Base-by-base conservation (phyloP, 1,140 invertebrate genomes). In the Homalodisca vitripennis region DNA sequence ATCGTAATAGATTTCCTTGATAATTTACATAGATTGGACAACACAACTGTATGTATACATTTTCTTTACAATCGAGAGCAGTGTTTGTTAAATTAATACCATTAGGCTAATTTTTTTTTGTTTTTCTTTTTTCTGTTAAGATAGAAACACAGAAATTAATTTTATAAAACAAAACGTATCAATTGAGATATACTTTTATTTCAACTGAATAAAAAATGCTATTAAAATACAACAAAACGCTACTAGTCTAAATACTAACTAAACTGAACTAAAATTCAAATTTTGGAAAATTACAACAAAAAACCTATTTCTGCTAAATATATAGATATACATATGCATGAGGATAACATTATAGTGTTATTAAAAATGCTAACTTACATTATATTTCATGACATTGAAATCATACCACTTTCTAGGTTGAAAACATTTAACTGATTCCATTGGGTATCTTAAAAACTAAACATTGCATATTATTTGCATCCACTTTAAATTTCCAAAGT, bases 1-100 rank as follows among this genome's bases (percentile, higher is more conserved):
- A 64, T 47, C 26, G 24, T 46, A 27, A 66, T n/a, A 46, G 32
- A 46, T 3, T 20, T 13, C 20, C 27, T 47, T 47, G 34, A 46
- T 66, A 66, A 66, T 46, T 46, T 66, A 46, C 32, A 66, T 47
- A 22, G 26, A 32, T 66, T 14, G 24, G 63, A 66, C 63, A 66
- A 66, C 63, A 66, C 63, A 66, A 66, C 27, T 66, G 63, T 66
- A 46, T 47, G 41, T 26, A 47, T 46, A 46, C 41, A 27, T 14
- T 14, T 66, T 66, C 27, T 41, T 66, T 66, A 66, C 63, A 66
- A 66, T 32, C 31, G 17, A 46, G 32, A 27, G 41, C 27, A 32
- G 17, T 63, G 34, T 63, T 31, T 14, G 12, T 63, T 31, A 66
- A 66, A 66, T 41, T 34, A 66, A 66, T 14, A 66, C 24, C 32